Percentiles rank a stretch among this genome's conserved stretches.
phyloP scores from a whole-genome alignment of 2,113 vertebrate genomes.

The Gobiocypris rarus region DNA sequence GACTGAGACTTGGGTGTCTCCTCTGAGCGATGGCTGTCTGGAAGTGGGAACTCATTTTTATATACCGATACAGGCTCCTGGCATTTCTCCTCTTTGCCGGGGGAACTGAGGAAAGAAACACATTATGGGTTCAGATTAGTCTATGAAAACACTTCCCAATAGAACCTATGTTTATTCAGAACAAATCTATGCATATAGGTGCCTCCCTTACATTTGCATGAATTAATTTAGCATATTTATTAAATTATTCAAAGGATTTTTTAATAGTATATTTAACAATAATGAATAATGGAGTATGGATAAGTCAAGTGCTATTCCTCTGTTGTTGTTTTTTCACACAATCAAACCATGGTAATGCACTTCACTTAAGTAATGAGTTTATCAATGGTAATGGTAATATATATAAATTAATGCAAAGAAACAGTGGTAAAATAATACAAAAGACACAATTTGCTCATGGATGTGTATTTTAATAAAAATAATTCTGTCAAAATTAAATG shows the following conservation, averaged over 20 bases:
- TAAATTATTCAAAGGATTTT: too few relatives aligned
- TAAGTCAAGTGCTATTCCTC: too few relatives aligned
- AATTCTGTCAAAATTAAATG: slow-evolving; percentile 99
- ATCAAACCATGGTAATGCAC: too few relatives aligned
- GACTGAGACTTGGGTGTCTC: background rate
- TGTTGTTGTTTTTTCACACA: too few relatives aligned
- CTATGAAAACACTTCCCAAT: too few relatives aligned
- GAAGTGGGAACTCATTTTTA: too few relatives aligned
- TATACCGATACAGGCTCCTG: background rate
- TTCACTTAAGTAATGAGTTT: too few relatives aligned
- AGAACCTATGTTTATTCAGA: background rate
- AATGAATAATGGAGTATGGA: too few relatives aligned
- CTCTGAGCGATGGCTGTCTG: too few relatives aligned
- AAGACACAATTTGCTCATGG: slow-evolving; percentile 80
- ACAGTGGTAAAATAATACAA: slow-evolving; percentile 44
- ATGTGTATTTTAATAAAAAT: slow-evolving; percentile 99
- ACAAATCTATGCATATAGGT: background rate
- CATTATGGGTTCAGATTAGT: background rate
- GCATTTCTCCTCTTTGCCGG: background rate
- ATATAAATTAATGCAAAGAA: background rate
- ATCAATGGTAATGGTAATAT: too few relatives aligned
- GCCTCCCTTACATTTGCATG: background rate
- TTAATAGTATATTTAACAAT: too few relatives aligned
- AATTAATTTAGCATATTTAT: background rate
- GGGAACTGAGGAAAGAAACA: background rate